phyloP scores from a whole-genome alignment of 2,113 vertebrate species.

The Notarius quadriscutis region DNA sequence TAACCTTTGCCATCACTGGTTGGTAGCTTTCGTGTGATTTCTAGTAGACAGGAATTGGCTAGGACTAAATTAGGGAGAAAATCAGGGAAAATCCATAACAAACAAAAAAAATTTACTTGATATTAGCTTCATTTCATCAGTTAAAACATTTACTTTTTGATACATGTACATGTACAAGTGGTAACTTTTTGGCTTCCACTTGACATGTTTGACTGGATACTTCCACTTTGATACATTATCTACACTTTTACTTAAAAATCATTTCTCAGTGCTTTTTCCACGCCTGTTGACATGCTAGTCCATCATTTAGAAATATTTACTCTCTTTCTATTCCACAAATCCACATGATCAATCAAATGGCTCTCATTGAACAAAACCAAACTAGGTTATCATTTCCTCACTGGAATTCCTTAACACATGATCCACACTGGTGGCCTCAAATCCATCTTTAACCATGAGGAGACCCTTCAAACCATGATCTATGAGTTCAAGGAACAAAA shows the following conservation, averaged over 20 bases:
- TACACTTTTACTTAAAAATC: background rate
- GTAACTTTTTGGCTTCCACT: background rate
- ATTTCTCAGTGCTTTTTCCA: background rate
- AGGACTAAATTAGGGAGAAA: too few relatives aligned
- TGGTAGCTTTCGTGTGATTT: too few relatives aligned
- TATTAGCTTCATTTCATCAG: background rate
- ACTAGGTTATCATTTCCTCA: conserved; percentile 44
- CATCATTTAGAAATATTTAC: background rate
- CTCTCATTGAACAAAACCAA: conserved; percentile 50
- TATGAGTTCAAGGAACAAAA: conserved; percentile 70
- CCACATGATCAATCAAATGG: conserved; percentile 15
- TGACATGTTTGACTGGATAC: background rate
- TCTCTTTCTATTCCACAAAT: background rate
- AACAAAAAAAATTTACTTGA: too few relatives aligned
- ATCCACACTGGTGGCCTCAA: conserved; percentile 53
- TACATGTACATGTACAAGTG: background rate
- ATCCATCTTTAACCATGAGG: conserved; percentile 63
- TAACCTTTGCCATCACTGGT: too few relatives aligned
- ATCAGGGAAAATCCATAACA: too few relatives aligned
- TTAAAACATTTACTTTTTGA: background rate
- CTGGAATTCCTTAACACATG: conserved; percentile 50
- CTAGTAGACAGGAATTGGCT: too few relatives aligned
- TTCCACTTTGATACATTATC: background rate
- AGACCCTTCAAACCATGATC: conserved; percentile 69
- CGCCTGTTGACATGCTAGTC: background rate